Conservation (phyloP, 2,113 vertebrate genomes). For the Panurus biarmicus region DNA sequence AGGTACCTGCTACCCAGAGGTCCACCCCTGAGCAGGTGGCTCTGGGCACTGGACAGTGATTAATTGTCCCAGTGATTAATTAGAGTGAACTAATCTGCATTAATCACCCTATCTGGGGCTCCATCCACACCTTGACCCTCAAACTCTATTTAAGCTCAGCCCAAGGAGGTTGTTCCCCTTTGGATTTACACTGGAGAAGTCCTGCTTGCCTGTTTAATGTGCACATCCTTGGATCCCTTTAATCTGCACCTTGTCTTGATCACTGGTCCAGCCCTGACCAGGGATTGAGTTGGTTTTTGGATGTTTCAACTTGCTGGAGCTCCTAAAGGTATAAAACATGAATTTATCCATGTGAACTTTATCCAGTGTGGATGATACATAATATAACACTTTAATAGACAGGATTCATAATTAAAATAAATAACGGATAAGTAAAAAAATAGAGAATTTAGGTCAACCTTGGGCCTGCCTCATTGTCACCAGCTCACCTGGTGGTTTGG, state of each 20-base stretch:
- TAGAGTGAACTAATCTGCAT: neutral
- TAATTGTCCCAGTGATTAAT: too few species aligned
- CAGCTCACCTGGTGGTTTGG: neutral
- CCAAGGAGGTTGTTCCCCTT: neutral
- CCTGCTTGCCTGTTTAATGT: neutral
- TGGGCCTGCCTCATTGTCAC: neutral
- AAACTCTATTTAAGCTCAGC: neutral
- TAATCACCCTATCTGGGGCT: neutral
- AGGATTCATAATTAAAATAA: neutral
- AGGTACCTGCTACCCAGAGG: neutral
- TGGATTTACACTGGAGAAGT: neutral
- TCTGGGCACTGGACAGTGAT: neutral
- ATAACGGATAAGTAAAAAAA: neutral
- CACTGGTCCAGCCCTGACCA: neutral
- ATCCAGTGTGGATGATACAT: neutral
- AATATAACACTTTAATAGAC: neutral
- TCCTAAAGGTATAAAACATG: neutral
- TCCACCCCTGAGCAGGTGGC: neutral
- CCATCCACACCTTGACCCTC: neutral
- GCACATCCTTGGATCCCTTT: neutral
- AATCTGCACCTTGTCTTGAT: neutral
- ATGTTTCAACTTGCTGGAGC: neutral
- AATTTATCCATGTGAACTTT: neutral
- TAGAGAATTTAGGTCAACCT: neutral
- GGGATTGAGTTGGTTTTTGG: neutral